Evolutionary conservation across 2,113 vertebrate genomes (phyloP).

Genomic region (Dicaeum eximium): DNA sequence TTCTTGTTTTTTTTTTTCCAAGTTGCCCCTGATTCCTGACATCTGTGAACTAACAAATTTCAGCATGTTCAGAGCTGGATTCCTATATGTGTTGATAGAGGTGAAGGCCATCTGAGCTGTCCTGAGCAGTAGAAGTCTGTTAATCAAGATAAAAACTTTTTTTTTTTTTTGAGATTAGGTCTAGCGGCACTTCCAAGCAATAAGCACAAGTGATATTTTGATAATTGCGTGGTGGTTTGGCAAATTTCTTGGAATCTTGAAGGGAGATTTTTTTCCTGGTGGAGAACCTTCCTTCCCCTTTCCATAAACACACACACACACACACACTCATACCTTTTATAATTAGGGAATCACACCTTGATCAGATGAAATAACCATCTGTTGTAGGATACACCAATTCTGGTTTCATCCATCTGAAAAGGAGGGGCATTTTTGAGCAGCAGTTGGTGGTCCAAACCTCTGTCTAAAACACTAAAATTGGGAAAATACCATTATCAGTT

Average conservation of each 20-base stretch:
- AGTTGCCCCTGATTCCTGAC: not conserved
- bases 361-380: not conserved
- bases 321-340: not conserved
- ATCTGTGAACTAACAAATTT: not conserved
- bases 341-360: not conserved
- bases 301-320: not conserved
- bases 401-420: not conserved
- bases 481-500: not conserved
- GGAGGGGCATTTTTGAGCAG: not conserved
- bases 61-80: not conserved
- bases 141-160: not conserved
- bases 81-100: not conserved
- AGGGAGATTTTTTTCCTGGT: not conserved
- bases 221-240: not conserved
- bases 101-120: not conserved
- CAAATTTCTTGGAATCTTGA: not conserved
- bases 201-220: not conserved
- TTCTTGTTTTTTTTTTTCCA: not conserved
- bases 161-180: not conserved
- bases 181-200: not conserved
- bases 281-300: not conserved
- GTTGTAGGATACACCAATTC: not conserved
- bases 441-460: not conserved
- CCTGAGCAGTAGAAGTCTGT: not conserved
- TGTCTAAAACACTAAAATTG: not conserved